Conservation (phyloP, 2,113 vertebrate genomes). For the Channa maculata region DNA sequence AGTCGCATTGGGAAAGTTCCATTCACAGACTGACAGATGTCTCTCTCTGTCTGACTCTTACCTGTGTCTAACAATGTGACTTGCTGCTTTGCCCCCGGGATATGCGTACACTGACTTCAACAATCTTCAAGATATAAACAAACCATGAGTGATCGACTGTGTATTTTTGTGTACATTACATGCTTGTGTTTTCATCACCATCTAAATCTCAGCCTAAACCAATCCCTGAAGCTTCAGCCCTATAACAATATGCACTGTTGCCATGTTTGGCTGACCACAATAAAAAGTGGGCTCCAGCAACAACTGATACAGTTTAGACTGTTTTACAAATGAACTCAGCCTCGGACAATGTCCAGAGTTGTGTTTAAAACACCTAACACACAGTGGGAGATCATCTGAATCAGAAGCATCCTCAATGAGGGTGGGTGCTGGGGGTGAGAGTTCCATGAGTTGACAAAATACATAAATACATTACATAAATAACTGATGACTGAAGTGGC, state of each 20-base stretch:
- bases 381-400: no score
- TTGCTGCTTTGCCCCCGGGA: conserved; percentile 45
- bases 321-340: no score
- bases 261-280: conserved; percentile 49
- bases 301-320: conserved; percentile 23
- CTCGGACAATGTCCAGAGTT: no score
- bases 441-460: no score
- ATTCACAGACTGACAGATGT: conserved; percentile 75
- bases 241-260: conserved; percentile 67
- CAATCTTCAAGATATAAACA: conserved; percentile 7
- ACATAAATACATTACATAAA: no score
- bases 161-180: conserved; percentile 35
- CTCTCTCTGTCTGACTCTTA: conserved; percentile 62
- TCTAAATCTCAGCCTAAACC: conserved; percentile 70
- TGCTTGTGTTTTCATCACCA: conserved; percentile 47
- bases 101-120: conserved; percentile 26
- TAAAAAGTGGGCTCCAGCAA: conserved; percentile 45
- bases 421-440: no score
- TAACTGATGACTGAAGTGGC: no score
- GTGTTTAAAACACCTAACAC: no score
- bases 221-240: conserved; percentile 72
- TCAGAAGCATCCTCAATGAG: no score
- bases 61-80: conserved; percentile 57
- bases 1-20: conserved; percentile 62
- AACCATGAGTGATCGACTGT: conserved; percentile 11